phyloP scores from a whole-genome alignment of 1,140 invertebrate genomes.

The Liolophura sinensis region DNA sequence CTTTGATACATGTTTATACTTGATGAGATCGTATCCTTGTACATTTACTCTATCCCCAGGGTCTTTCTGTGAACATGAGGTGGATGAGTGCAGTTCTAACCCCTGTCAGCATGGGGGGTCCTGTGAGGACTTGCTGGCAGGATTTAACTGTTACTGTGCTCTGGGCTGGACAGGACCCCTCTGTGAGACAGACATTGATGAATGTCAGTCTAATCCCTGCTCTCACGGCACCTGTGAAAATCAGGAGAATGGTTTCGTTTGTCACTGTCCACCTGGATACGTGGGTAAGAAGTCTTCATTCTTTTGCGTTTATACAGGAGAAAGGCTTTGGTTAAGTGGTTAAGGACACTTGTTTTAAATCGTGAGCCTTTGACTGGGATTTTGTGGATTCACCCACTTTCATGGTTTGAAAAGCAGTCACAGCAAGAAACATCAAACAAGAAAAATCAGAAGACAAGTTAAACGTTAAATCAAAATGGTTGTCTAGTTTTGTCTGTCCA shows the following conservation, averaged over 20 bases:
- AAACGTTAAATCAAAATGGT: too few species aligned
- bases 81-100: conserved; percentile 60
- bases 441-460: too few species aligned
- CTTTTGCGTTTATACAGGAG: too few species aligned
- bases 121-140: conserved; percentile 64
- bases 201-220: conserved; percentile 33
- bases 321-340: too few species aligned
- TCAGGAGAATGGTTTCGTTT: conserved; percentile 24
- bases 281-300: neutral
- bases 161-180: conserved; percentile 58
- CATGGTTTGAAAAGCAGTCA: too few species aligned
- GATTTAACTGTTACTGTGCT: conserved; percentile 56
- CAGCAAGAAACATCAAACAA: too few species aligned
- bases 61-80: conserved; percentile 76
- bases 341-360: too few species aligned
- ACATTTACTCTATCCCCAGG: conserved; percentile 72
- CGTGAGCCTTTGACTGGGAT: too few species aligned
- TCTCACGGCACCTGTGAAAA: conserved; percentile 31
- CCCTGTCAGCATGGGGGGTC: conserved; percentile 52
- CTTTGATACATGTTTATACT: too few species aligned
- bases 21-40: too few species aligned
- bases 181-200: conserved; percentile 34
- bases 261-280: conserved; percentile 27
- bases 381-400: too few species aligned
- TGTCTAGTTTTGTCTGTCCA: too few species aligned